Base-by-base conservation (phyloP, 2,888 invertebrate genomes). In the Subacronicta megacephala region DNA sequence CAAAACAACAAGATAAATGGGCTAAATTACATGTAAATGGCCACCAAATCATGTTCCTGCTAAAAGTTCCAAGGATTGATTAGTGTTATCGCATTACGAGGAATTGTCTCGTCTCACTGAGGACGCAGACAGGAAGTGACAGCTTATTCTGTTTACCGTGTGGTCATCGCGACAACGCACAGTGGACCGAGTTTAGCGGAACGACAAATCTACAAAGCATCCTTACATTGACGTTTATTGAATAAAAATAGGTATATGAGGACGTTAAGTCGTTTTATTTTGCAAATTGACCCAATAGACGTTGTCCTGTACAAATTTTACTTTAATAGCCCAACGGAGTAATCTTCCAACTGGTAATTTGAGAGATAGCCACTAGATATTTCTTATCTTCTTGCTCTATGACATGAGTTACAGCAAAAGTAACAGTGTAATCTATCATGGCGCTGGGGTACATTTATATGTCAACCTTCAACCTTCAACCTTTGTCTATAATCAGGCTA, bases 111-210 rank as follows among this genome's bases (percentile, higher is more conserved):
- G 69, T 64, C 78, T 83, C 78, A 63, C 73, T 71, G 75, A 83
- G 81, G 78, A 82, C 67, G 37, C 46, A 59, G 79, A 80, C 90
- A 80, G 91, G 91, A 91, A 81, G 83, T 72, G 40, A 68, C 82
- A 78, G 78, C 82, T 91, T 90, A 90, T 87, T 81, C 86, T 86
- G 87, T 89, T 89, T 85, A 85, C 80, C 72, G 69, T 62, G 75
- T 61, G 68, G 66, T 82, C 83, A 76, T 78, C 63, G 55, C n/a
- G 42, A 65, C 72, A 55, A 29, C 37, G 20, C 40, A 31, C 40
- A 17, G n/a, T 66, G 66, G 31, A 29, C 29, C 3, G 29, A 29
- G 3, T 29, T 12, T 12, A 12, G 12, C 29, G 12, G 29, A 31
- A n/a, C 4, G 31, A 31, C 31, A 12, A n/a, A 5, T n/a, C 0